A percentile compares a stretch with the other conserved stretches of the same genome.
phyloP scores from a whole-genome alignment of 2,113 vertebrate genomes.

The Melanostigma gelatinosum region DNA sequence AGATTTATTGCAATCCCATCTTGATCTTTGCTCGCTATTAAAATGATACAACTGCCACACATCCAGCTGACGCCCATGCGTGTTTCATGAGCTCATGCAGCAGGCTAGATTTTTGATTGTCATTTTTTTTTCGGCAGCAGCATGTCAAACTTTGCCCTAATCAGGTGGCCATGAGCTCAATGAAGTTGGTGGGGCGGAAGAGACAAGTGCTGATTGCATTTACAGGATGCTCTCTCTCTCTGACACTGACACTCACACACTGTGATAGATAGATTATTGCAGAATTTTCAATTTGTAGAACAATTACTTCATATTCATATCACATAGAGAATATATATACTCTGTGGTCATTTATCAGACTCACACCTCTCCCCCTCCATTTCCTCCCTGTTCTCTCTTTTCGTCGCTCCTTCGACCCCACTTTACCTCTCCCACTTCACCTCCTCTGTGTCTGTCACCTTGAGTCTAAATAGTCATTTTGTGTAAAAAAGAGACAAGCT shows the following conservation, averaged over 20 bases:
- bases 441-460: not conserved
- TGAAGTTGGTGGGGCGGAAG: conserved; percentile 66
- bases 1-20: conserved; percentile 23
- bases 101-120: not conserved
- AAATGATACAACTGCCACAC: conserved; percentile 36
- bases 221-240: conserved; percentile 8
- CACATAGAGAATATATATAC: conserved; percentile 7
- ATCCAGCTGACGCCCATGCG: conserved; percentile 49
- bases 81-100: conserved; percentile 31
- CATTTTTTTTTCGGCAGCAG: not conserved
- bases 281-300: conserved; percentile 16
- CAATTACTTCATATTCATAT: not conserved
- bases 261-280: conserved; percentile 20
- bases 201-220: conserved; percentile 46
- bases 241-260: not conserved
- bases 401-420: not conserved
- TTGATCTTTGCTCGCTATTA: conserved; percentile 36
- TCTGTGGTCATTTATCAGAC: conserved; percentile 32
- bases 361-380: not conserved
- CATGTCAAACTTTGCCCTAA: conserved; percentile 56
- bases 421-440: not conserved
- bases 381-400: not conserved
- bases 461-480: conserved; percentile 32
- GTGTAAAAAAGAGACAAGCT: conserved; percentile 1
- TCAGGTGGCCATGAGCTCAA: conserved; percentile 47